Conservation (phyloP, 1,140 invertebrate species). For the Microplitis mediator region DNA sequence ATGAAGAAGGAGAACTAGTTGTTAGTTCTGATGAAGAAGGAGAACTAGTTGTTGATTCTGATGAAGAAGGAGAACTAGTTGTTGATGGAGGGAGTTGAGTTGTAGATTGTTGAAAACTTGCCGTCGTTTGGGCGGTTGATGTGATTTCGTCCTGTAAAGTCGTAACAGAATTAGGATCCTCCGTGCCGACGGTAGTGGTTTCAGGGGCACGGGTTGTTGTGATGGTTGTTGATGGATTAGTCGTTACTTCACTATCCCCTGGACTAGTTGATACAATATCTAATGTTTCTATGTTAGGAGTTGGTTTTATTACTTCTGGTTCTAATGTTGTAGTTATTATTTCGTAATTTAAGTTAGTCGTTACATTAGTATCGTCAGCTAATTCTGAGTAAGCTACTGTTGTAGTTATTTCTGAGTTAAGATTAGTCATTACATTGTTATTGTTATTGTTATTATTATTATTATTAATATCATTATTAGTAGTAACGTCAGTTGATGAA, state of each 20-base stretch:
- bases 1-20: no score
- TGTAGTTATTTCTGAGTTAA: neutral
- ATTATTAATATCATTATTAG: neutral
- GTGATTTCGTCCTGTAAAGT: constrained; percentile 58
- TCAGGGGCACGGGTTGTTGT: constrained; percentile 15
- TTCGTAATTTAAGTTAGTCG: constrained; percentile 28
- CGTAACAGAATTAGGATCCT: constrained; percentile 55
- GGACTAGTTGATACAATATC: constrained; percentile 24
- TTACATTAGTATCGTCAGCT: constrained; percentile 27
- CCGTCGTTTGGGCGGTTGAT: constrained; percentile 60
- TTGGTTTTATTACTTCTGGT: constrained; percentile 18
- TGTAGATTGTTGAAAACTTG: constrained; percentile 41
- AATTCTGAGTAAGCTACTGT: constrained; percentile 6
- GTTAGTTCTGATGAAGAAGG: no score
- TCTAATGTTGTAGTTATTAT: constrained; percentile 15
- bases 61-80: neutral
- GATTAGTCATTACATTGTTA: no score
- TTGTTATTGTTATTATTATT: no score
- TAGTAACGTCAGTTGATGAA: constrained; percentile 6
- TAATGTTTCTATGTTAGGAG: constrained; percentile 1
- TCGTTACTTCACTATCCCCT: constrained; percentile 20
- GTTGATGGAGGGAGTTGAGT: neutral
- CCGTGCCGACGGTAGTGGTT: constrained; percentile 30
- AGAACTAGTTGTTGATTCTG: constrained; percentile 9
- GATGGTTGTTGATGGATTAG: constrained; percentile 32